These are phyloP conservation scores for Agrotis clavis DNA, from an alignment of 2,888 invertebrate genomes.

Conservation along the genomic window DNA sequence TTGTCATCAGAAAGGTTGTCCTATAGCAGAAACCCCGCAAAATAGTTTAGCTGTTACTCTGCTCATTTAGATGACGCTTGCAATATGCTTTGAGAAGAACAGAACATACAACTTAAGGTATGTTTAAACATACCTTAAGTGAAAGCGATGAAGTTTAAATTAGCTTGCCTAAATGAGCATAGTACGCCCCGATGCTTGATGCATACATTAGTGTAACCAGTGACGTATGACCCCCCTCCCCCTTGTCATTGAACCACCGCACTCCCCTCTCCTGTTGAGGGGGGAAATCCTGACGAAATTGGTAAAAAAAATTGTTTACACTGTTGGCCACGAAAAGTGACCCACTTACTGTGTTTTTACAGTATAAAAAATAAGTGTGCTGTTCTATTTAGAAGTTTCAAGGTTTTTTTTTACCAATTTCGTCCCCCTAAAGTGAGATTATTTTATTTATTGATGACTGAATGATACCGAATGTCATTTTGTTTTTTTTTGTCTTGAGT, in stretches of 20 bases:
- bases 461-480: conserved; percentile 45
- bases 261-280: conserved; percentile 69
- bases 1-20: conserved; percentile 73
- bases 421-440: conserved; percentile 80
- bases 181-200: conserved; percentile 78
- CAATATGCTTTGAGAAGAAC: conserved; percentile 33
- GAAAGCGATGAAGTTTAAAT: conserved; percentile 40
- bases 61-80: conserved; percentile 78
- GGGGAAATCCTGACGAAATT: conserved; percentile 70
- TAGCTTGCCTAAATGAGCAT: conserved; percentile 77
- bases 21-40: conserved; percentile 71
- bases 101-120: no score
- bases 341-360: no score
- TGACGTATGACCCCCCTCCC: conserved; percentile 72
- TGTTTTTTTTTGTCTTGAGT: conserved; percentile 62
- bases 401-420: conserved; percentile 72
- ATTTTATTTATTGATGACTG: conserved; percentile 85
- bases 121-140: conserved; percentile 52
- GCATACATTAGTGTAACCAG: conserved; percentile 83
- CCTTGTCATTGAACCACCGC: conserved; percentile 69
- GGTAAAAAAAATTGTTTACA: conserved; percentile 64
- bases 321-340: conserved; percentile 37
- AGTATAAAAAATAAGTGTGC: background rate
- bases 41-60: conserved; percentile 77
- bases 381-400: background rate